Base-by-base conservation (phyloP, 1,140 invertebrate genomes). In the Lutraria rhynchaena region DNA sequence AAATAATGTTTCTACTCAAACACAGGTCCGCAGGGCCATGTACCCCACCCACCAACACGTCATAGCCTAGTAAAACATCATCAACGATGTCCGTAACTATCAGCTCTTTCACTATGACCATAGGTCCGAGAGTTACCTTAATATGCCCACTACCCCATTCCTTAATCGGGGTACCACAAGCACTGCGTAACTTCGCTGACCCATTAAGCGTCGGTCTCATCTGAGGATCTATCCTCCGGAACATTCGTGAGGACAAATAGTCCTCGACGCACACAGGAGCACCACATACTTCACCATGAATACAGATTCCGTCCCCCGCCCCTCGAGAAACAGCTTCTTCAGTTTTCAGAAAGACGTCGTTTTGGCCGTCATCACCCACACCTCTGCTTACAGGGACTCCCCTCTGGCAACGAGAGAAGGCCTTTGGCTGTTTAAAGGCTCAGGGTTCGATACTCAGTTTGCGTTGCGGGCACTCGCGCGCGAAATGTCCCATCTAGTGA, bases 31-130 rank as follows among this genome's bases (percentile, higher is more conserved):
- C 71, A 4, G 53, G 33, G 1, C 55, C 51, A 0, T 35, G 24
- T 9, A 27, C 22, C 19, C 51, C 35, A 17, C 41, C 27, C 22
- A 19, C 29, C 29, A 81, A 73, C 33, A 81, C 22, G 37, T 81
- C 77, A 29, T 57, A 70, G 17, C 77, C 67, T 27, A 81, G 41
- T 24, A 81, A 49, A 4, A 31, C 77, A 13, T 73, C 77, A 63
- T 81, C 77, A 63, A 71, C 65, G 24, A 73, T 73, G 15, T 81
- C 57, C 27, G 77, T 67, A n/a, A 81, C 67, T 19, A 60, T 60
- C 22, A 44, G 19, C 57, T 71, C 69, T 22, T 2, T 27, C 0
- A 0, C 37, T 2, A 41, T 37, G 3, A 31, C 31, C 13, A 58
- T 1, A 33, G 51, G n/a, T 9, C 53, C 53, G 4, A 74, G 51